Evolutionary conservation across 2,888 invertebrate genomes (phyloP).

Genomic region (Patella ulyssiponensis): DNA sequence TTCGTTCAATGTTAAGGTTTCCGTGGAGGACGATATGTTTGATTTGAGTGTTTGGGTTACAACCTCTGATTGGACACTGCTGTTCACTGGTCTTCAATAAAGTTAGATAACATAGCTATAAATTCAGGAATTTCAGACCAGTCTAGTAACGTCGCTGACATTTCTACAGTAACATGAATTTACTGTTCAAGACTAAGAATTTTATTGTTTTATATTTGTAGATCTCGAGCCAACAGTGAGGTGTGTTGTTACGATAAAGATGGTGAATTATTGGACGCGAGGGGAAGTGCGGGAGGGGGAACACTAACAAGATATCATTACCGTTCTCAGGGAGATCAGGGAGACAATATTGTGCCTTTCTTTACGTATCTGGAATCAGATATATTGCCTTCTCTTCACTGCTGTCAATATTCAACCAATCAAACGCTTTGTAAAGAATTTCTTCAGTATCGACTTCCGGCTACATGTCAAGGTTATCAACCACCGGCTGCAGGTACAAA

Average conservation of each 20-base stretch:
- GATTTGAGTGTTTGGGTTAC: too few relatives aligned
- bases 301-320: slow-evolving; percentile 53
- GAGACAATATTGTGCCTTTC: slow-evolving; percentile 49
- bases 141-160: too few relatives aligned
- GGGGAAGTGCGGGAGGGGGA: slow-evolving; percentile 48
- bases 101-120: too few relatives aligned
- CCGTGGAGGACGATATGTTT: too few relatives aligned
- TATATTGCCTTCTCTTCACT: slow-evolving; percentile 57
- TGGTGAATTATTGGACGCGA: slow-evolving; percentile 54
- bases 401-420: slow-evolving; percentile 52
- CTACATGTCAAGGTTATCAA: slow-evolving; percentile 51
- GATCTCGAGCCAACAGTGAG: slow-evolving; percentile 44
- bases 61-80: too few relatives aligned
- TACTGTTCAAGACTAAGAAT: too few relatives aligned
- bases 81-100: too few relatives aligned
- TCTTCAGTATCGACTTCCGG: slow-evolving; percentile 43
- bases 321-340: slow-evolving; percentile 53
- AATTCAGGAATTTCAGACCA: too few relatives aligned
- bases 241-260: slow-evolving; percentile 55
- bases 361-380: slow-evolving; percentile 59
- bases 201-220: slow-evolving; percentile 20
- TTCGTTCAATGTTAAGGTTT: too few relatives aligned
- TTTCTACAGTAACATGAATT: too few relatives aligned
- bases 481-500: slow-evolving; percentile 59
- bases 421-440: slow-evolving; percentile 46